Evolutionary conservation across 2,113 vertebrate genomes (phyloP), one percentile per base, ranked within the genome.

Genomic region (Aptenodytes patagonicus): DNA sequence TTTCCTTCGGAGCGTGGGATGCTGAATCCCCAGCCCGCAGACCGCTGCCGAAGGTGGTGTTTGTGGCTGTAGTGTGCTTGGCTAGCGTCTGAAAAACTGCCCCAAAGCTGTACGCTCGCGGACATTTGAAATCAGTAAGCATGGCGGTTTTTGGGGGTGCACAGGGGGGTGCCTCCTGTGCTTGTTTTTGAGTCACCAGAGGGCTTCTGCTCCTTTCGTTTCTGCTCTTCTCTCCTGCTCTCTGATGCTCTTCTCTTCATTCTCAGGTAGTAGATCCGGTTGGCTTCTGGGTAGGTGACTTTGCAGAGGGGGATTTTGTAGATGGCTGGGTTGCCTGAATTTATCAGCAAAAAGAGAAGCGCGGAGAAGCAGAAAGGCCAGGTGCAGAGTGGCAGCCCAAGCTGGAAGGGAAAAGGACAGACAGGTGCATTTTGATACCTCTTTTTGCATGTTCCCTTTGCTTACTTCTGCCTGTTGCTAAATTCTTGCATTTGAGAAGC

Each of bases 301-400:
- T 99, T 98, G 94, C 98, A 98, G 75, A 99, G 98, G 0, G 99
- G 99, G 22, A 99, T 97, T 97, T 98, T 99, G 98, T 98, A 98
- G 94, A 99, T 99, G 92, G 90, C 97, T 0, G 98, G 96, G 64
- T 98, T 99, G 83, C 98, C 99, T 11, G 98, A 99, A 1, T 98
- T 99, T 38, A 99, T 89, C 76, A 99, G 98, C 88, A 99, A 97
- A 94, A 99, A 99, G 47, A 98, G 99, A 61, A 99, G 98, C 0
- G 99, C 98, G 0, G 99, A 99, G 58, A 99, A 97, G 96, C 99
- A 99, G 97, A 99, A 99, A 21, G 99, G 99, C 99, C 99, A 99
- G 10, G 99, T 99, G 90, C 99, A 99, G 28, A 99, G 97, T 0
- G 99, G 99, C 62, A 99, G 96, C 90, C 99, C 99, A 91, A 99